Evolutionary conservation across 53 echinoderm and acorn worm species (phyloP).

Genomic region (Holothuria leucospilota): DNA sequence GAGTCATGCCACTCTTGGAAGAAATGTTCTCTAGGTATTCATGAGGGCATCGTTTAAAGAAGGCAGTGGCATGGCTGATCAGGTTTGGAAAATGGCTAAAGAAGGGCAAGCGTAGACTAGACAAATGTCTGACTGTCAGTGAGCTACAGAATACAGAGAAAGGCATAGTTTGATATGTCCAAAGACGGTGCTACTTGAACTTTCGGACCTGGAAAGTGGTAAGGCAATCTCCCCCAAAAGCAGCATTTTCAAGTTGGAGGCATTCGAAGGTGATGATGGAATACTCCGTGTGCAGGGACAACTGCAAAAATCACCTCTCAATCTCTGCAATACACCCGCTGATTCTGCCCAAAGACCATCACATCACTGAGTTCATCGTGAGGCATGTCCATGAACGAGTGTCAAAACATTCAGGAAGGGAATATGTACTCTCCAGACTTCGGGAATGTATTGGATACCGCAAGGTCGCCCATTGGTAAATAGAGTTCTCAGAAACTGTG

Average conservation of each 20-base stretch:
- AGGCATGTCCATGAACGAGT: slow-evolving; percentile 46
- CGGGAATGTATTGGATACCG: slow-evolving; percentile 53
- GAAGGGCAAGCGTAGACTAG: not conserved
- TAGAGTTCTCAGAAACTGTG: slow-evolving; percentile 34
- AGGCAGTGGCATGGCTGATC: slow-evolving; percentile 3
- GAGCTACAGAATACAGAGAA: slow-evolving; percentile 48
- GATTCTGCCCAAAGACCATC: slow-evolving; percentile 52
- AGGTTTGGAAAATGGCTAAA: not conserved
- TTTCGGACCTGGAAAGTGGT: slow-evolving; percentile 10
- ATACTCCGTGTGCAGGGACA: slow-evolving; percentile 49
- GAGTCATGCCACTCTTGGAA: not conserved
- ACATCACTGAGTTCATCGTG: slow-evolving; percentile 31
- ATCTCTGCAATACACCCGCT: slow-evolving; percentile 39
- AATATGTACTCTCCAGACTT: slow-evolving; percentile 47
- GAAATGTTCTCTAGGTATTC: not conserved
- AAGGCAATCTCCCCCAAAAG: slow-evolving; percentile 13
- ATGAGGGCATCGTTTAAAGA: not conserved
- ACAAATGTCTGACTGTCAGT: slow-evolving; percentile 3
- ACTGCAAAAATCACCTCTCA: slow-evolving; percentile 41
- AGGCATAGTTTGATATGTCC: slow-evolving; percentile 40
- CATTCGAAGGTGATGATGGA: slow-evolving; percentile 28
- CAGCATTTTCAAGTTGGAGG: slow-evolving; percentile 26
- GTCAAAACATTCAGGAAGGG: slow-evolving; percentile 52
- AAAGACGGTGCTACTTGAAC: slow-evolving; percentile 31
- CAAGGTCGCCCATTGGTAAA: slow-evolving; percentile 32